Base-by-base conservation (phyloP, 1,140 invertebrate species). In the Cepaea nemoralis region DNA sequence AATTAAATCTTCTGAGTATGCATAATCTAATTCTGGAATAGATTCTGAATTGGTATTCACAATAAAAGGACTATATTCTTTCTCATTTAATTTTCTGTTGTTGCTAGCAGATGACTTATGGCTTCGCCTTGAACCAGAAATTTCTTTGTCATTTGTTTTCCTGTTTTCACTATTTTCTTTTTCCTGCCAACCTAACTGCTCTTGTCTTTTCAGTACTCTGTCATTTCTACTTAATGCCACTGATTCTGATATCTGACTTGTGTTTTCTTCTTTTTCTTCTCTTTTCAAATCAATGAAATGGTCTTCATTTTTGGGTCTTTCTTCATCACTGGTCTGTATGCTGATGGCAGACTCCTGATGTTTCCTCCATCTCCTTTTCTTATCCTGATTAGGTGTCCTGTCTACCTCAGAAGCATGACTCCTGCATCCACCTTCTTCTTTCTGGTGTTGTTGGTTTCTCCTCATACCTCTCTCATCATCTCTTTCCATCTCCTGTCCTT, bases 291-390 rank as follows among this genome's bases (percentile, higher is more conserved):
- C 50, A 55, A 2, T 19, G 3, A 3, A 24, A 22, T 55, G 50
- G 22, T 55, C 50, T 55, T 55, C n/a, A 24, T 14, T 14, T 22
- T 37, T 50, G 45, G 12, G 22, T 76, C 74, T 31, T 50, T 76
- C 37, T 76, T 76, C 48, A 76, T 76, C 40, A 50, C 31, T 35
- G 45, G n/a, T 12, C 2, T 39, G 3, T 73, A 22, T 73, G 24
- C 59, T 6, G 19, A 22, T 5, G 27, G 50, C 74, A 27, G 40
- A 24, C 50, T 59, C 50, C 6, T 14, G n/a, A 24, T 10, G 27
- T 76, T 16, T 73, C n/a, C 42, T 45, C 14, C 37, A 14, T 73
- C 42, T 73, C n/a, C 40, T 73, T 12, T n/a, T 73, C 10, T 73
- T n/a, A 73, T 73, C 70, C 10, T 8, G 24, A 73, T 6, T 8